Evolutionary conservation across 2,797 vertebrate genomes (phyloP).

Genomic region (Enteromius unitaeniatus): DNA sequence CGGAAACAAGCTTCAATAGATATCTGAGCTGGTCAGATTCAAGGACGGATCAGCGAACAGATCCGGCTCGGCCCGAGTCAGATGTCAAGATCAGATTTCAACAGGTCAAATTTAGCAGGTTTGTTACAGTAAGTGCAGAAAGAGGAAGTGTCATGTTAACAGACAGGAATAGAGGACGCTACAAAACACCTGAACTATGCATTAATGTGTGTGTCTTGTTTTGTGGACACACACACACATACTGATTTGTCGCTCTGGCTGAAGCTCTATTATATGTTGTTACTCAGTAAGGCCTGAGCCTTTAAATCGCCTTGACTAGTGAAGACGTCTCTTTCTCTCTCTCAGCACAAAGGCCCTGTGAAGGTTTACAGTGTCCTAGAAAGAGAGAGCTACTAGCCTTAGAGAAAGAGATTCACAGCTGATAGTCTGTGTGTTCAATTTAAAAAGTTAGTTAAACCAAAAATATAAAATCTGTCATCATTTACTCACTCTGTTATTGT

Average conservation of each 20-base stretch:
- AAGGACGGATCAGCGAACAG: constrained; percentile 5
- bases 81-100: constrained; percentile 22
- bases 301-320: constrained; percentile 55
- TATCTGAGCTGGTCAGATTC: constrained; percentile 16
- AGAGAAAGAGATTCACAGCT: constrained; percentile 45
- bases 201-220: neutral
- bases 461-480: neutral
- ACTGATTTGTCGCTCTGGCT: constrained; percentile 55
- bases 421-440: constrained; percentile 4
- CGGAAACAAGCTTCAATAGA: neutral
- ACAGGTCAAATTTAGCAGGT: constrained; percentile 26
- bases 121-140: constrained; percentile 26
- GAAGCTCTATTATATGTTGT: constrained; percentile 55
- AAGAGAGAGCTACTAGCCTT: constrained; percentile 17
- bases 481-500: neutral
- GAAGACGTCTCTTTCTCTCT: constrained; percentile 21
- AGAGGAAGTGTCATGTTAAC: constrained; percentile 19
- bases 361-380: constrained; percentile 48
- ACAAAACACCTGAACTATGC: constrained; percentile 18
- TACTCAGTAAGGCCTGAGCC: constrained; percentile 41
- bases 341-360: constrained; percentile 22
- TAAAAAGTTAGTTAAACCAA: neutral
- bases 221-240: constrained; percentile 32
- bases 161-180: constrained; percentile 13
- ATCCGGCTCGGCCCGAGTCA: neutral